A percentile compares a stretch with the other conserved stretches of the same genome.
These are phyloP conservation scores for Anthopleura sola DNA, from an alignment of 64 coral and sea anemone genomes.

Conservation along the genomic window DNA sequence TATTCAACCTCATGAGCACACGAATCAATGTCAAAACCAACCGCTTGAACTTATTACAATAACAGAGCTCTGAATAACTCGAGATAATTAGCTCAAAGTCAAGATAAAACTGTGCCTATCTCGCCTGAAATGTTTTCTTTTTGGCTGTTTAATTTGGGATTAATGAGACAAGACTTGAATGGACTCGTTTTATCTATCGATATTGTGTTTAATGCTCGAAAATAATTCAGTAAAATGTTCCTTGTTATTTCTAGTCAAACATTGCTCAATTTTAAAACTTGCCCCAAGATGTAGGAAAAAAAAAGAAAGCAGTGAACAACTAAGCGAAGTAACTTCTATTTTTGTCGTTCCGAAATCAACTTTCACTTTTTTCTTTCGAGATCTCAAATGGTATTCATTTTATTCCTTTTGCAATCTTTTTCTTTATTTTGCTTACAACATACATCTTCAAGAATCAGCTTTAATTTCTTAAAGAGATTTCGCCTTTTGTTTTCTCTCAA, in stretches of 20 bases:
- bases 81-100: neutral
- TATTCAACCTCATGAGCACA: neutral
- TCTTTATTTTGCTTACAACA: neutral
- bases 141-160: neutral
- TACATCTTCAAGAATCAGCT: neutral
- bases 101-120: neutral
- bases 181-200: neutral
- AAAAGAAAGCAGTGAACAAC: no score
- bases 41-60: neutral
- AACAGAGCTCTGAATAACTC: neutral
- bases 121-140: neutral
- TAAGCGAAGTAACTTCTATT: no score
- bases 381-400: no score
- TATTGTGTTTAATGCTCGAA: neutral
- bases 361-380: no score
- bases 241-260: no score
- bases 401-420: neutral
- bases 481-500: neutral
- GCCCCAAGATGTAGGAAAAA: no score
- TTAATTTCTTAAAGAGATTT: conserved; percentile 16
- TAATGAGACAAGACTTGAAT: neutral
- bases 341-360: no score
- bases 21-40: neutral
- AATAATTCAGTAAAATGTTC: neutral
- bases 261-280: no score